A percentile compares a stretch with the other conserved stretches of the same genome.
These are phyloP conservation scores for Dryas iulia DNA, from an alignment of 1,140 invertebrate genomes.

Conservation along the genomic window DNA sequence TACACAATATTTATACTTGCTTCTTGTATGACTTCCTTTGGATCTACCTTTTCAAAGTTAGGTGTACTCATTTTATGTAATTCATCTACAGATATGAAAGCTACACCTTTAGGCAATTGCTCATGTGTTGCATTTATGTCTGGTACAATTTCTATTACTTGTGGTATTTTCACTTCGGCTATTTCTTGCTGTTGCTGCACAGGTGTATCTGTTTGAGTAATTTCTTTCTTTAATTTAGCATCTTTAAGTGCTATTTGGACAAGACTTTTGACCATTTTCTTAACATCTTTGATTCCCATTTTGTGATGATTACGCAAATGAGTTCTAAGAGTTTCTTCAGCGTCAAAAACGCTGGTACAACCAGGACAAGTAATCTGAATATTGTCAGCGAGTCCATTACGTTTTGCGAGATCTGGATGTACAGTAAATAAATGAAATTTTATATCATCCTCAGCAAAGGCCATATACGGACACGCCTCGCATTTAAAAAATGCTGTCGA, in stretches of 20 bases:
- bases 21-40: constrained; percentile 73
- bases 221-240: constrained; percentile 71
- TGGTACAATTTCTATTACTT: constrained; percentile 72
- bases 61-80: constrained; percentile 73
- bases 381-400: constrained; percentile 68
- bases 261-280: constrained; percentile 74
- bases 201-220: constrained; percentile 32
- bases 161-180: constrained; percentile 64
- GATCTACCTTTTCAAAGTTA: constrained; percentile 72
- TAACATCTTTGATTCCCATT: constrained; percentile 76
- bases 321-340: constrained; percentile 65
- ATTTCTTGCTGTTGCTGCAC: constrained; percentile 39
- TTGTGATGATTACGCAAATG: constrained; percentile 76
- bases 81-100: constrained; percentile 72
- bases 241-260: constrained; percentile 73
- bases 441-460: constrained; percentile 73
- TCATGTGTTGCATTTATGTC: constrained; percentile 58
- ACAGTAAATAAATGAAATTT: constrained; percentile 74
- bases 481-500: constrained; percentile 75
- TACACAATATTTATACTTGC: constrained; percentile 76
- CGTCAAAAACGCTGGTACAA: constrained; percentile 66
- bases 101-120: constrained; percentile 63
- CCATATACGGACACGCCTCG: constrained; percentile 76
- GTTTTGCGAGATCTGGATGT: constrained; percentile 66
- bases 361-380: constrained; percentile 73